Conservation (phyloP, 2,113 vertebrate genomes). For the Copsychus sechellarum region DNA sequence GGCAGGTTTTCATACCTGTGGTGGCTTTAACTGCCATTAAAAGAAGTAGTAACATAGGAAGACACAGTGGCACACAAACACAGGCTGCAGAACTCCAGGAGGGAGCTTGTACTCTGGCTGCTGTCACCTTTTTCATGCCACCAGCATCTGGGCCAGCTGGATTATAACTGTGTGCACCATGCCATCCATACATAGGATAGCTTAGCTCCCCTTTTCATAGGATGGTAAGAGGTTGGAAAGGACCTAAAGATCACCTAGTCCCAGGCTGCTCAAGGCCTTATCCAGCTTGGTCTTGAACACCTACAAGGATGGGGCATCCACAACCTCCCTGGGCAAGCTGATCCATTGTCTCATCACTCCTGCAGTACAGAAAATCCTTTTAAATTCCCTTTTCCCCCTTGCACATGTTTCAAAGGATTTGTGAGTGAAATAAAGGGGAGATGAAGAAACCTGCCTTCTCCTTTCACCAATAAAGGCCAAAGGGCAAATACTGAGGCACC, state of each 20-base stretch:
- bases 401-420: fast-evolving
- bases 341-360: background rate
- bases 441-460: background rate
- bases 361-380: background rate
- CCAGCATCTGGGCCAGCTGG: background rate
- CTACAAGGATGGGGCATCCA: background rate
- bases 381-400: background rate
- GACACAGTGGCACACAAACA: background rate
- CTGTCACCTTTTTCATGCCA: background rate
- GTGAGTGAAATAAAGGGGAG: background rate
- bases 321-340: background rate
- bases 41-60: background rate
- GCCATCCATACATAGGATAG: fast-evolving
- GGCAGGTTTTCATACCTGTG: background rate
- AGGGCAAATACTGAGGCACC: background rate
- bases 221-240: background rate
- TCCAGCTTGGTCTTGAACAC: no score
- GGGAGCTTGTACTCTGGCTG: background rate
- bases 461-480: background rate
- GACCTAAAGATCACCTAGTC: background rate
- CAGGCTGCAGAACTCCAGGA: background rate
- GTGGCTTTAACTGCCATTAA: background rate
- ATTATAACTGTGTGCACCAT: fast-evolving
- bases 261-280: background rate
- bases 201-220: background rate